Conservation (phyloP, 1,140 invertebrate species). For the Lepidurus couesii region DNA sequence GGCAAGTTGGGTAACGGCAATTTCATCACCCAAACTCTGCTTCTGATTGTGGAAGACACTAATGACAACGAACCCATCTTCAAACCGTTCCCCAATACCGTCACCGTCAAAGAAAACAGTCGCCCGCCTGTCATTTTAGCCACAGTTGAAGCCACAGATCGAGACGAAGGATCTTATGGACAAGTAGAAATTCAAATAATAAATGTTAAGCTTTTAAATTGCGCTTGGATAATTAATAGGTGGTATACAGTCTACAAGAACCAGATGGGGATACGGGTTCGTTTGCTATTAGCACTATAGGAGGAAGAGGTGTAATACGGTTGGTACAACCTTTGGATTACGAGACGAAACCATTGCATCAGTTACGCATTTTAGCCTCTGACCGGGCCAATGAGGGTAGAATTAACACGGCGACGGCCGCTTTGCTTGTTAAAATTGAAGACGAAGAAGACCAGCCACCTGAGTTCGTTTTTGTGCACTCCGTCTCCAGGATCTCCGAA, state of each 20-base stretch:
- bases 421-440: conserved; percentile 75
- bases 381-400: conserved; percentile 74
- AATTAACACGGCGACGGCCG: conserved; percentile 74
- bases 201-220: neutral
- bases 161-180: conserved; percentile 84
- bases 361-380: conserved; percentile 73
- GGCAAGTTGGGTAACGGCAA: conserved; percentile 77
- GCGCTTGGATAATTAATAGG: conserved; percentile 40
- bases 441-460: conserved; percentile 87
- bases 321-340: conserved; percentile 74
- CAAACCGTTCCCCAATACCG: conserved; percentile 71
- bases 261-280: conserved; percentile 65
- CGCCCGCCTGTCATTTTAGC: conserved; percentile 60
- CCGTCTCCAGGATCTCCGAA: conserved; percentile 79
- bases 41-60: conserved; percentile 82
- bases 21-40: conserved; percentile 81
- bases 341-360: conserved; percentile 79
- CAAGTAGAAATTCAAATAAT: conserved; percentile 55
- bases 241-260: conserved; percentile 59
- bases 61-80: conserved; percentile 88
- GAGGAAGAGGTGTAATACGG: conserved; percentile 78
- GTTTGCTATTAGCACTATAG: conserved; percentile 74
- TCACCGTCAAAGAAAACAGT: conserved; percentile 70
- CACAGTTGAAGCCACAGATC: conserved; percentile 77
- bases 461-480: conserved; percentile 77